Conservation (phyloP, 2,797 vertebrate species). For the Siniperca scherzeri region DNA sequence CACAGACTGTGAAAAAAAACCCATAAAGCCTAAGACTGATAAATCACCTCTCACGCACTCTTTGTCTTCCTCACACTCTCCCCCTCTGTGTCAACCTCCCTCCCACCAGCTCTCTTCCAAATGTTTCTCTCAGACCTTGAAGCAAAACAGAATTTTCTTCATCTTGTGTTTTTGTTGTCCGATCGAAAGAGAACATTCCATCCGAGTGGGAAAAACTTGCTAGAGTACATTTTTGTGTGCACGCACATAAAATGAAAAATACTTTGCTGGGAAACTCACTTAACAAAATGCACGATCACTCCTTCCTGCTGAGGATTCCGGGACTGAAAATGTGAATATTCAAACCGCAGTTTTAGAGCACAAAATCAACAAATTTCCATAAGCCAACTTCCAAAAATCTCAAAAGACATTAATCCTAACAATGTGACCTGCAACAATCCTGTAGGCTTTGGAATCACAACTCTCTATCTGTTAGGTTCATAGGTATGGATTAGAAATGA, state of each 20-base stretch:
- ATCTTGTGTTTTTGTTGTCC: slow-evolving; percentile 60
- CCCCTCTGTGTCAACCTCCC: slow-evolving; percentile 24
- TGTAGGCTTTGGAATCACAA: not conserved
- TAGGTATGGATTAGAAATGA: not conserved
- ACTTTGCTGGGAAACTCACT: slow-evolving; percentile 29
- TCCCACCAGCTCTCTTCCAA: slow-evolving; percentile 56
- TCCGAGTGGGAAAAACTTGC: slow-evolving; percentile 29
- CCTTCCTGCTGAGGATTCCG: slow-evolving; percentile 9
- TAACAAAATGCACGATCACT: slow-evolving; percentile 9
- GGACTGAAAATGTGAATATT: slow-evolving; percentile 14
- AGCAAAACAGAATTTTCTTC: slow-evolving; percentile 58
- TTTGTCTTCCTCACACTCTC: slow-evolving; percentile 44
- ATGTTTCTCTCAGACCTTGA: slow-evolving; percentile 61
- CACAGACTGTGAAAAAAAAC: slow-evolving; percentile 67
- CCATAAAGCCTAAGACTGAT: slow-evolving; percentile 71
- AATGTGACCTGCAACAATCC: not conserved
- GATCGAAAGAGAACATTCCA: slow-evolving; percentile 58
- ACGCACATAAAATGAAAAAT: slow-evolving; percentile 44
- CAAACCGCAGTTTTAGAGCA: not conserved
- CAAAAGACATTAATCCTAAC: not conserved
- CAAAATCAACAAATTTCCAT: slow-evolving; percentile 7
- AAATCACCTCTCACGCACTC: slow-evolving; percentile 75
- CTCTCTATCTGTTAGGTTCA: not conserved
- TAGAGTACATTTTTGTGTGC: slow-evolving; percentile 27
- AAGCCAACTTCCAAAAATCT: not conserved